Evolutionary conservation across 2,113 vertebrate genomes (phyloP), one percentile per base, ranked within the genome.

Genomic region (Eurypyga helias): DNA sequence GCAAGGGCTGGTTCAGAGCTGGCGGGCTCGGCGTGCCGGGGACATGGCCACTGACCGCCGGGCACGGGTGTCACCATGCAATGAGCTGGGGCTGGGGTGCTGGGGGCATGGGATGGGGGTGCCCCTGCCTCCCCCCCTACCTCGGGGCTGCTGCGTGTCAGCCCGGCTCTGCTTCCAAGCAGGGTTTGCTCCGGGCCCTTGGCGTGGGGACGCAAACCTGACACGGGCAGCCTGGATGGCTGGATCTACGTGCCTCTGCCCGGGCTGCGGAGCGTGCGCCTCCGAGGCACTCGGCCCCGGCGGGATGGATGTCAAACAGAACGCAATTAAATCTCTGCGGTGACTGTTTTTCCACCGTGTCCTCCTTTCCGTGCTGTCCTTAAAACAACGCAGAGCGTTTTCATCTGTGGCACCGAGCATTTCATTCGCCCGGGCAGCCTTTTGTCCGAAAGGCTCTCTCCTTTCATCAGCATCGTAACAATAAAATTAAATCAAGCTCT

Each of bases 41-140:
- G 34, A 33, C 0, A 5, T 6, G 65, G 54, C 29, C 41, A 25
- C 11, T 0, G 20, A 7, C 41, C 2, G 4, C 33, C 5, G 3
- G 34, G 29, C 69, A 12, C 21, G 49, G 54, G 26, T 4, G 29
- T 41, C 48, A 4, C 6, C 3, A 4, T 14, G 28, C 2, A 3
- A 38, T 36, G 0, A 3, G 13, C 45, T 0, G 1, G 20, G 43
- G 45, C 25, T 6, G 29, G 36, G 29, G 29, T 36, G 78, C 20
- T 2, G 29, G 5, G 46, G 70, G 5, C 3, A n/a, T n/a, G 33
- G n/a, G n/a, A 13, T 4, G 2, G 33, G 38, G 10, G 3, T 21
- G 28, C 16, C 18, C 33, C 61, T 41, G 45, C 45, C 49, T n/a
- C 49, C 48, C n/a, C 45, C 66, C 20, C 15, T n/a, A 1, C 43